Base-by-base conservation (phyloP, 2,113 vertebrate genomes). In the Ageneiosus marmoratus region DNA sequence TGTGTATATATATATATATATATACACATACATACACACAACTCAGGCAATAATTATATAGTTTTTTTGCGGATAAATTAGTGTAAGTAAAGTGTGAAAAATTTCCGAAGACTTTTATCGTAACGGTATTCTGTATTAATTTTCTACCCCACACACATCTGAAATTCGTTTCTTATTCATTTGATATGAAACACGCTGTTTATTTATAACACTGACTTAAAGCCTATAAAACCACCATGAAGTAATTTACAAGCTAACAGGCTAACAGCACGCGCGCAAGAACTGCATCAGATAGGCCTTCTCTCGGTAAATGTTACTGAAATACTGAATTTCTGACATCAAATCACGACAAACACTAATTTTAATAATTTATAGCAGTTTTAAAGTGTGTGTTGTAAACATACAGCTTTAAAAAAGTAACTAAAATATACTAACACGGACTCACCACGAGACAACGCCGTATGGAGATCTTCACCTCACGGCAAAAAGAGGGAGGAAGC, bases 401-500 rank as follows among this genome's bases (percentile, higher is more conserved):
- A 48, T 55, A 22, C 9, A 5, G 29, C 50, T 29, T 75, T n/a
- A 60, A 46, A 44, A 62, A n/a, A n/a, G 11, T 5, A 77, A 58
- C 13, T 44, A 18, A 20, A 20, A 70, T 0, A 0, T 0, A 58
- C 12, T 77, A 29, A 67, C n/a, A 10, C 9, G 2, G 6, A 91
- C 96, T 94, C 91, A 96, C 96, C 92, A 88, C 92, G 91, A 90
- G 41, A 94, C 95, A 97, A 98, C 91, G 96, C 97, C 97, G 97
- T 95, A 90, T 96, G 88, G 93, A 97, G 80, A 87, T 87, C 88
- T 22, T 2, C 0, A 56, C 6, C 62, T 89, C 41, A 84, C 91
- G 91, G 90, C 93, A 86, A 91, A 93, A 98, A 95, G 92, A 92
- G 91, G 5, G 0, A 0, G 1, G 0, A 0, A 0, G 0, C 0